Evolutionary conservation across 2,113 vertebrate genomes (phyloP).

Genomic region (Pavo muticus): DNA sequence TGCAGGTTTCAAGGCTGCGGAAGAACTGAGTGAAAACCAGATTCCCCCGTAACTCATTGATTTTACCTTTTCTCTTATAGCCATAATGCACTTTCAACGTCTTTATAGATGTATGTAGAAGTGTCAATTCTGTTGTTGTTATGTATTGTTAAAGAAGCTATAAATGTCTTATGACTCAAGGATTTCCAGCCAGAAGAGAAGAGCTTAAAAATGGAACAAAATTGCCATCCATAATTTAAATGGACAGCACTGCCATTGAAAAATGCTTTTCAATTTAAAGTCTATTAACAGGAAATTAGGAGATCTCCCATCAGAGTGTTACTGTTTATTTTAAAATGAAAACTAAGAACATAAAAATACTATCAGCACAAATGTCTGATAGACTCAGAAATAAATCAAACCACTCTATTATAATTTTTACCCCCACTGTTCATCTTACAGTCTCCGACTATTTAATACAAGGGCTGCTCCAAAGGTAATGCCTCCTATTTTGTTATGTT

Average conservation of each 20-base stretch:
- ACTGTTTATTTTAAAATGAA: constrained; percentile 62
- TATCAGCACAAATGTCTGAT: constrained; percentile 20
- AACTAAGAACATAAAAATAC: constrained; percentile 48
- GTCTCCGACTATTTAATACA: constrained; percentile 18
- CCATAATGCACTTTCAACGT: background rate
- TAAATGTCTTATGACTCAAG: constrained; percentile 33
- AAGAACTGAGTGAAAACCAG: background rate
- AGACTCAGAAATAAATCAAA: constrained; percentile 48
- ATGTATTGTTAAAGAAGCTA: constrained; percentile 7
- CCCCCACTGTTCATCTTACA: background rate
- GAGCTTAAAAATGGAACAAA: constrained; percentile 41
- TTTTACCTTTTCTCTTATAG: background rate
- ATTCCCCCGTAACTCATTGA: background rate
- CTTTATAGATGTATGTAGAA: background rate
- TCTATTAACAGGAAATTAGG: constrained; percentile 68
- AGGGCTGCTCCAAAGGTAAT: background rate
- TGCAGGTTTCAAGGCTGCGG: accelerated
- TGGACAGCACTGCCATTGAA: constrained; percentile 29
- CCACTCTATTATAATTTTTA: constrained; percentile 1
- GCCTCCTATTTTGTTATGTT: no score
- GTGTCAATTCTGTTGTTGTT: background rate
- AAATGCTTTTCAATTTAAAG: constrained; percentile 66
- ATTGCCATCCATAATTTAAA: constrained; percentile 59
- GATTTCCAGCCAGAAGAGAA: constrained; percentile 35
- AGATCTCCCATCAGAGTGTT: constrained; percentile 30